Base-by-base conservation (phyloP, 92 coral and sea anemone genomes). In the Palythoa grandis region DNA sequence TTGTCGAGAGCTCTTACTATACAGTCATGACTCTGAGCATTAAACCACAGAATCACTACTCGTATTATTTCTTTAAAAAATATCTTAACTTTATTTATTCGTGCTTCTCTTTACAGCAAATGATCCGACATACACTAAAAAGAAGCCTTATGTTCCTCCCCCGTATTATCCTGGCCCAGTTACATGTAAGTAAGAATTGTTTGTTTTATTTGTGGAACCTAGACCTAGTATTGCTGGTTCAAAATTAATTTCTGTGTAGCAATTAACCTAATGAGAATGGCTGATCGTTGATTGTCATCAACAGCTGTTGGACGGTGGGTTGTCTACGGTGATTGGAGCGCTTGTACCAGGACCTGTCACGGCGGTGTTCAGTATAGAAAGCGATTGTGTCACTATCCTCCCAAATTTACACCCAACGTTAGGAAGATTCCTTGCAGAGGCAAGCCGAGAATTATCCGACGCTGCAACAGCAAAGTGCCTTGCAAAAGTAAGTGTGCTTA, bases 321-420 rank as follows among this genome's bases (percentile, higher is more conserved):
- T 43, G 13, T 16, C 35, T 79, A 79, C 20, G 84, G 84, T 37
- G 63, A 65, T 50, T 79, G 84, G 84, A 79, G 58, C 39, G 17
- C 35, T 7, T 79, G 84, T 65, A 61, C 73, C 57, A 79, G 63
- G n/a, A n/a, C 84, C 3, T 79, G 84, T 37, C 56, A 79, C 16
- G 84, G 84, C 7, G 84, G 84, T 16, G 20, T 19, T 6, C 84
- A 79, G 74, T 79, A 79, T 40, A 63, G 60, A 60, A 43, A 47
- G 37, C 84, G 84, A 1, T 40, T 79, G 40, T 79, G 84, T 39
- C 84, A 79, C 40, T 79, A 61, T 11, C 74, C 84, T 11, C 84
- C 84, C 0, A 65, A 56, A 11, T 11, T 2, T 25, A 40, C 19
- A 29, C 58, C 9, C 0, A 79, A 79, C 13, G 84, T 79, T 2